Evolutionary conservation across 2,888 invertebrate genomes (phyloP).

Genomic region (Diadegma fenestrale): DNA sequence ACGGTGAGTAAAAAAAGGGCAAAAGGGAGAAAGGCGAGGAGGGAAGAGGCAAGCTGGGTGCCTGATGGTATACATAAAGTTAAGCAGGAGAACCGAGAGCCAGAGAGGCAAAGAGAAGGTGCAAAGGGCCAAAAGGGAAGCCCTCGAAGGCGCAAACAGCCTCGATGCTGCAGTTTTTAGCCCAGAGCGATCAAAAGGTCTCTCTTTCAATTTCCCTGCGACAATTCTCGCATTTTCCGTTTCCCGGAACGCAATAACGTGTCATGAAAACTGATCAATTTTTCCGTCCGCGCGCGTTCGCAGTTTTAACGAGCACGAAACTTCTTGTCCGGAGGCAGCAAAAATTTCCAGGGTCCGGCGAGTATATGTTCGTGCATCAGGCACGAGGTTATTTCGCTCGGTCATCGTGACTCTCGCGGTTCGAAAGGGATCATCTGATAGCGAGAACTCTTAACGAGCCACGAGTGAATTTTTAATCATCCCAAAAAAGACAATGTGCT

Average conservation of each 20-base stretch:
- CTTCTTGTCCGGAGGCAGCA: conserved; percentile 45
- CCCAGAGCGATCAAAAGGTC: background rate
- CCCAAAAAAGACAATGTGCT: conserved; percentile 82
- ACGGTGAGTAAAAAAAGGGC: conserved; percentile 49
- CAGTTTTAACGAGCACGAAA: conserved; percentile 8
- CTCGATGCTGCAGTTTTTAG: conserved; percentile 43
- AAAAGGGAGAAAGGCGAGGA: conserved; percentile 43
- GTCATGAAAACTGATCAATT: background rate
- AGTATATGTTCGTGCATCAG: background rate
- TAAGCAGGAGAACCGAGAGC: conserved; percentile 40
- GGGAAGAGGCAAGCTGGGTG: conserved; percentile 48
- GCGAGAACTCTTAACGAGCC: conserved; percentile 82
- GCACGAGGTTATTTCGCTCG: conserved; percentile 3
- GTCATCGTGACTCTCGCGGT: conserved; percentile 64
- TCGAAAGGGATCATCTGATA: conserved; percentile 79
- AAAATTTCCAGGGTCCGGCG: background rate
- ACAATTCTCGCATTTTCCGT: background rate
- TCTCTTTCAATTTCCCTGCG: background rate
- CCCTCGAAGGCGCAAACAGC: conserved; percentile 62
- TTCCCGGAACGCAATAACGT: background rate
- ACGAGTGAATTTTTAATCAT: conserved; percentile 84
- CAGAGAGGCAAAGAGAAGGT: conserved; percentile 56
- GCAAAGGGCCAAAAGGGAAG: conserved; percentile 68
- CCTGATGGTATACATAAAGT: background rate
- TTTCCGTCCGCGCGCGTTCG: conserved; percentile 16